Conservation (phyloP, 2,113 vertebrate genomes). For the Phrynocephalus versicolor region DNA sequence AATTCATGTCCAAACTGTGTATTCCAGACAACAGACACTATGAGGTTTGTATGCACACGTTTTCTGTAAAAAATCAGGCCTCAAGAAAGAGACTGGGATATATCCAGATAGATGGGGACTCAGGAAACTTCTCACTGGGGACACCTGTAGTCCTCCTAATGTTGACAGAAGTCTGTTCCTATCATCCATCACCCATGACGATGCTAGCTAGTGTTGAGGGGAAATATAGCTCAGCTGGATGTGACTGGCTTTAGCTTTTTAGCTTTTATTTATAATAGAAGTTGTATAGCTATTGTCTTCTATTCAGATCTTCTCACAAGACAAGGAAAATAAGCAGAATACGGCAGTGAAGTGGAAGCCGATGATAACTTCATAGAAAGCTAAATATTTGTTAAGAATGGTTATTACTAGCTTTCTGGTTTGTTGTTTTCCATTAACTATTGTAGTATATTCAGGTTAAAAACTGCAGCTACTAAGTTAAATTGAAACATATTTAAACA, state of each 20-base stretch:
- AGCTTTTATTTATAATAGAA: background rate
- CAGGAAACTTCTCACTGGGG: background rate
- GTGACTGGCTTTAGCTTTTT: background rate
- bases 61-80: background rate
- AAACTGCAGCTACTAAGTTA: background rate
- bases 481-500: background rate
- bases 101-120: background rate
- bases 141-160: too few relatives aligned
- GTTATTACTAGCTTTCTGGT: background rate
- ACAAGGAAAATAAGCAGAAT: background rate
- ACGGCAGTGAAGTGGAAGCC: background rate
- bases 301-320: background rate
- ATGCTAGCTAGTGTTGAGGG: background rate
- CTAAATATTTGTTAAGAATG: background rate
- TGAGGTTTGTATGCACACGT: background rate
- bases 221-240: background rate
- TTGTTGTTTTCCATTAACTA: too few relatives aligned
- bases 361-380: background rate
- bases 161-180: too few relatives aligned
- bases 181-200: background rate
- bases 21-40: background rate
- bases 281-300: background rate
- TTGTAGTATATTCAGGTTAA: background rate
- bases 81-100: background rate
- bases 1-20: slow-evolving; percentile 3